Evolutionary conservation across 2,113 vertebrate genomes (phyloP).

Genomic region (Tachuris rubrigastra): DNA sequence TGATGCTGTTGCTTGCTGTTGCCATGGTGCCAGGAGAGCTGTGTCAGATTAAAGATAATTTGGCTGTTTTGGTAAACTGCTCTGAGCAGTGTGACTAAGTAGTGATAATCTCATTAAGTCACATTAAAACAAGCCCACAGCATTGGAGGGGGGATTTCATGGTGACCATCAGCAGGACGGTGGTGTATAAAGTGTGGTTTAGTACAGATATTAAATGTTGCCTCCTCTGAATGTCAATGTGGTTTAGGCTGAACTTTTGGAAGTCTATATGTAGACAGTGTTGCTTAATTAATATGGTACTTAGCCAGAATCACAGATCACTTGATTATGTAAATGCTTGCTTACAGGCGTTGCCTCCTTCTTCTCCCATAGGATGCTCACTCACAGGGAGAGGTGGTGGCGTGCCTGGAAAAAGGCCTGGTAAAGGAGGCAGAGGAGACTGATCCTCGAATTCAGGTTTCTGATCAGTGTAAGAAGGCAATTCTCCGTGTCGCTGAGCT

Average conservation of each 20-base stretch:
- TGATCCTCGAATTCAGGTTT: constrained; percentile 75
- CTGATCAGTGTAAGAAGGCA: constrained; percentile 90
- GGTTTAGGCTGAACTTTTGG: not conserved
- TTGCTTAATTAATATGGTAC: not conserved
- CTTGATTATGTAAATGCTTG: not conserved
- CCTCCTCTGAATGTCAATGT: not conserved
- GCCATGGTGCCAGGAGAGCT: not conserved
- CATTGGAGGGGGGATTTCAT: not conserved
- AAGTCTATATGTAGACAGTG: not conserved
- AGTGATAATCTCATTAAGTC: constrained; percentile 50
- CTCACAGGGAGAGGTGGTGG: constrained; percentile 95
- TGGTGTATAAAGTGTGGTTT: not conserved
- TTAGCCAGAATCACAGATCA: not conserved
- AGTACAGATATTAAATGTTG: not conserved
- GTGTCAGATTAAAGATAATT: constrained; percentile 53
- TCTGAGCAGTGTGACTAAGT: constrained; percentile 46
- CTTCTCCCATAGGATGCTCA: constrained; percentile 83
- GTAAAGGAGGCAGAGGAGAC: constrained; percentile 88
- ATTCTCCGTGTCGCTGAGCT: constrained; percentile 96
- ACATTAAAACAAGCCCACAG: not conserved
- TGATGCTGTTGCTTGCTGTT: constrained; percentile 34
- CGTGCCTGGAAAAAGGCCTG: constrained; percentile 92
- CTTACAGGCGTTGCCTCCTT: not conserved
- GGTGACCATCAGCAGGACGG: not conserved
- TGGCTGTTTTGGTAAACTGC: constrained; percentile 42